Evolutionary conservation across 2,888 invertebrate species (phyloP).

Genomic region (Limenitis camilla): DNA sequence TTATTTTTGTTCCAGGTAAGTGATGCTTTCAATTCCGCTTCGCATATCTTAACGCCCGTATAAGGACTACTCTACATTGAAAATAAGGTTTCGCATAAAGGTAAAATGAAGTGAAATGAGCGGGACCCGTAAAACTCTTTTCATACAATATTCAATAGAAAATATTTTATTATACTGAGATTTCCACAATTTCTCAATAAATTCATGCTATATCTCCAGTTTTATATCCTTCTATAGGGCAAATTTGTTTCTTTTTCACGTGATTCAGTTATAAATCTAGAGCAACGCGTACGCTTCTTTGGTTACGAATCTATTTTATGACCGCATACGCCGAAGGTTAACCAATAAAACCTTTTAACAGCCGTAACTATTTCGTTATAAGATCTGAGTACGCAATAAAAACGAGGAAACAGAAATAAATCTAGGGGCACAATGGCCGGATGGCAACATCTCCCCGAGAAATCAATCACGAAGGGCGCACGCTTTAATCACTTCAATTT

Average conservation of each 20-base stretch:
- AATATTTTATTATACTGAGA: conserved; percentile 71
- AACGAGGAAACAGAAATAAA: conserved; percentile 69
- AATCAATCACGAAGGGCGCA: conserved; percentile 58
- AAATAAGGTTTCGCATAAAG: conserved; percentile 54
- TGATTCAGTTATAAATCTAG: conserved; percentile 69
- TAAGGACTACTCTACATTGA: conserved; percentile 20
- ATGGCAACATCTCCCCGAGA: conserved; percentile 35
- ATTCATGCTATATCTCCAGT: conserved; percentile 63
- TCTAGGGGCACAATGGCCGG: conserved; percentile 56
- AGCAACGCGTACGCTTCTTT: conserved; percentile 64
- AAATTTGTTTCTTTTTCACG: conserved; percentile 71
- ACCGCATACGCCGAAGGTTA: conserved; percentile 70
- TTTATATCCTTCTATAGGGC: conserved; percentile 66
- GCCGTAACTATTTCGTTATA: conserved; percentile 73
- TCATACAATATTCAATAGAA: conserved; percentile 72
- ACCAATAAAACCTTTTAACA: conserved; percentile 75
- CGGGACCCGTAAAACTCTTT: conserved; percentile 65
- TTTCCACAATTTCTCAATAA: conserved; percentile 71
- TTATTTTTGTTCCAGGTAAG: conserved; percentile 54
- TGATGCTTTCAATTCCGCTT: conserved; percentile 9
- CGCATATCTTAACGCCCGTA: conserved; percentile 6
- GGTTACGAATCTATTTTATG: conserved; percentile 72
- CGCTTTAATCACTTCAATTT: conserved; percentile 61
- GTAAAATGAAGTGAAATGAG: conserved; percentile 67
- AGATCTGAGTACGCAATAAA: conserved; percentile 73